A percentile compares a stretch with the other conserved stretches of the same genome.
Conservation (phyloP, 2,888 invertebrate species). For the Liposcelis brunnea region DNA sequence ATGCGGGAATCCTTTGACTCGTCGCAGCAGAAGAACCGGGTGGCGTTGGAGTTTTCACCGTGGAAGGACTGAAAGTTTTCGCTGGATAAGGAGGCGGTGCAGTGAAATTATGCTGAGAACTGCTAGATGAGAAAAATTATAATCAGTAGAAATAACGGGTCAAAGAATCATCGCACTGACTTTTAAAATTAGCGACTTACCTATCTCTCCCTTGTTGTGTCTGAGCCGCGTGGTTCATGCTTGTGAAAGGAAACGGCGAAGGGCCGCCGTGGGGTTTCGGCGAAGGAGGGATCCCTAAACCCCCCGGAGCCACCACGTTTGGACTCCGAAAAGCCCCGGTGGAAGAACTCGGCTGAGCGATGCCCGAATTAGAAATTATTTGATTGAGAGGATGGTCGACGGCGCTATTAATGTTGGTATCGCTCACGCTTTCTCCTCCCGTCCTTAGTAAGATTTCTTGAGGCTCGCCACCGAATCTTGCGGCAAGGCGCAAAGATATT, state of each 20-base stretch:
- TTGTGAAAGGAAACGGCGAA: constrained; percentile 65
- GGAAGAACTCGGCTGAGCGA: constrained; percentile 1
- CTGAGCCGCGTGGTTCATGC: constrained; percentile 74
- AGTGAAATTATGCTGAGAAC: constrained; percentile 3
- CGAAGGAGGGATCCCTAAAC: constrained; percentile 34
- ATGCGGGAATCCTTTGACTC: too few species aligned
- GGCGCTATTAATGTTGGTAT: constrained; percentile 19
- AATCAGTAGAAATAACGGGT: too few species aligned
- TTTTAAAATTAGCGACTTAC: too few species aligned
- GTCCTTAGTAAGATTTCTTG: constrained; percentile 48
- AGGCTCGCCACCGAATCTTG: constrained; percentile 44
- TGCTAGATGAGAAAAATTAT: constrained; percentile 14
- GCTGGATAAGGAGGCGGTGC: constrained; percentile 2
- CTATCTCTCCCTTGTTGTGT: constrained; percentile 58
- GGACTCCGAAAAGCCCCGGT: constrained; percentile 33
- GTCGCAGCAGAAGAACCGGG: too few species aligned
- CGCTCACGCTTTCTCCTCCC: background rate
- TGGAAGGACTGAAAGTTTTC: background rate
- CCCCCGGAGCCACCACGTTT: constrained; percentile 75
- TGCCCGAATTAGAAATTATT: background rate
- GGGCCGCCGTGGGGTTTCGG: constrained; percentile 30
- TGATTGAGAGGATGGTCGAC: constrained; percentile 15
- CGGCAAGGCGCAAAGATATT: constrained; percentile 44
- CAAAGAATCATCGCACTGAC: too few species aligned
- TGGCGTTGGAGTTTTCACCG: background rate